A percentile compares a stretch with the other conserved stretches of the same genome.
phyloP scores from a whole-genome alignment of 2,888 invertebrate species.

The Conus canariensis region DNA sequence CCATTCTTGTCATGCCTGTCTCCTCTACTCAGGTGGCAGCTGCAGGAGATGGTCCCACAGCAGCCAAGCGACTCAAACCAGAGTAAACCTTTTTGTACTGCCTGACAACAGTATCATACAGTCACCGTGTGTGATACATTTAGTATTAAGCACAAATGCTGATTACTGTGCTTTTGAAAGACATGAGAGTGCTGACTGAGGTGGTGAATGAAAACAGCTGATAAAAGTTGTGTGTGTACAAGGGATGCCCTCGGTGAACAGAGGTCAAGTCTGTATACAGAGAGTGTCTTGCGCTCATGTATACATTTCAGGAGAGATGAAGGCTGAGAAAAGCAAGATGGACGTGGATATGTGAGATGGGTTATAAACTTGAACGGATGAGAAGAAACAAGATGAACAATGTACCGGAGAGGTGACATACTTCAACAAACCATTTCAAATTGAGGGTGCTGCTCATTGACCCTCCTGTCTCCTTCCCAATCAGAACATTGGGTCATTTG shows the following conservation, averaged over 20 bases:
- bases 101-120: not conserved
- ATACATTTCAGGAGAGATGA: not conserved
- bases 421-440: not conserved
- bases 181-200: too few relatives aligned
- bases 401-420: not conserved
- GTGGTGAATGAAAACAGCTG: too few relatives aligned
- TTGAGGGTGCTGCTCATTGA: not conserved
- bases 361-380: not conserved
- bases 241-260: too few relatives aligned
- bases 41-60: constrained; percentile 60
- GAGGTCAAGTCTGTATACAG: not conserved
- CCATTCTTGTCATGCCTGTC: constrained; percentile 73
- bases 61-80: constrained; percentile 68
- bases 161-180: too few relatives aligned
- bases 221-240: too few relatives aligned
- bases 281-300: not conserved
- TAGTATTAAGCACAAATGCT: too few relatives aligned
- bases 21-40: constrained; percentile 58
- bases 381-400: not conserved
- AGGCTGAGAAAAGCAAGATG: not conserved
- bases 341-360: not conserved
- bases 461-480: not conserved
- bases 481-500: not conserved
- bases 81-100: constrained; percentile 51
- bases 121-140: too few relatives aligned